Percentiles rank a stretch among this genome's conserved stretches.
phyloP scores from a whole-genome alignment of 2,113 vertebrate genomes.

The Hassar affinis region DNA sequence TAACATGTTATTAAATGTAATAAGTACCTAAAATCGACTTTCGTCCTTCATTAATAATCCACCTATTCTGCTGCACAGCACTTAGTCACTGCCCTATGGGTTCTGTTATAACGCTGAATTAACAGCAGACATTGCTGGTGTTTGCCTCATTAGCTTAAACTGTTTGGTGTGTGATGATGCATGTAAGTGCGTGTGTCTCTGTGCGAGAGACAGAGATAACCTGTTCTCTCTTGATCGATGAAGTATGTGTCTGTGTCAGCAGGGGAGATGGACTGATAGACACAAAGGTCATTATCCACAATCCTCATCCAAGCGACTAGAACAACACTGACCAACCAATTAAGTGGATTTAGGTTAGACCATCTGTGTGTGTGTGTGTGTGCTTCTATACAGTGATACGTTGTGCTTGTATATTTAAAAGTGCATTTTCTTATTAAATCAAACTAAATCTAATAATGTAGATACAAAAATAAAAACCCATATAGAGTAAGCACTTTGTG shows the following conservation, averaged over 20 bases:
- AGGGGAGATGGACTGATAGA: constrained; percentile 40
- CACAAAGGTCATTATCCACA: constrained; percentile 45
- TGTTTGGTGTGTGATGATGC: constrained; percentile 36
- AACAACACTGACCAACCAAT: constrained; percentile 47
- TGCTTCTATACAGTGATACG: too few relatives aligned
- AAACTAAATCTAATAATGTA: neutral
- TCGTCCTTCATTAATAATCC: neutral
- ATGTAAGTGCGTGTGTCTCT: constrained; percentile 25
- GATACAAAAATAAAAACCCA: neutral
- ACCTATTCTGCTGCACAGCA: neutral
- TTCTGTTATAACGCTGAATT: neutral
- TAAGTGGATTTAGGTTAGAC: constrained; percentile 37
- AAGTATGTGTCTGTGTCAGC: constrained; percentile 38
- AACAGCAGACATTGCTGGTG: constrained; percentile 4
- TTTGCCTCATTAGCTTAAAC: constrained; percentile 31
- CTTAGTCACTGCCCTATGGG: neutral
- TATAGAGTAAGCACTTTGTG: neutral
- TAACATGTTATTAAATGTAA: neutral
- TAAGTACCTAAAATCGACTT: neutral
- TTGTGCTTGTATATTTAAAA: neutral
- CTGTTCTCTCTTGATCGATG: constrained; percentile 38
- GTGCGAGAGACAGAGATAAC: constrained; percentile 42
- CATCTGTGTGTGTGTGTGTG: neutral
- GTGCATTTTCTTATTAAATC: neutral
- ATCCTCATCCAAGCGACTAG: constrained; percentile 36